Evolutionary conservation across 2,113 vertebrate genomes (phyloP).

Genomic region (Pheucticus melanocephalus): DNA sequence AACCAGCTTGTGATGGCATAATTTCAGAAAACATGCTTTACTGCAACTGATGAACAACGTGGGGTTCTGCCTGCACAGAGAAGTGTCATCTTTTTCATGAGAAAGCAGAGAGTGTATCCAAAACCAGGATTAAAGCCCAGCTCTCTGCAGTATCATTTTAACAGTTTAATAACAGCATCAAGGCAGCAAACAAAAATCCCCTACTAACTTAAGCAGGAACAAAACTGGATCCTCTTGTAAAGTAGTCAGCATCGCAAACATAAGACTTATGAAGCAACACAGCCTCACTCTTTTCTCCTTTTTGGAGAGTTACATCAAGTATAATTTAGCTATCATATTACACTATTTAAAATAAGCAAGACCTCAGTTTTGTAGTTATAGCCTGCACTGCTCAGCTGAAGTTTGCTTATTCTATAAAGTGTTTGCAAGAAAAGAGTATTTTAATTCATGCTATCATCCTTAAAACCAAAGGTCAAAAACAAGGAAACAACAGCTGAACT

Average conservation of each 20-base stretch:
- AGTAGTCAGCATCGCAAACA: background rate
- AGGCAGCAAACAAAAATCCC: background rate
- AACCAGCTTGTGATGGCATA: background rate
- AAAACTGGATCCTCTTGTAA: background rate
- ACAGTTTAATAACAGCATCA: background rate
- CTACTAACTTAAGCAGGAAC: background rate
- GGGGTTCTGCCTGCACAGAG: background rate
- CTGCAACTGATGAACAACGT: background rate
- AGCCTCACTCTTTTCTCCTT: background rate
- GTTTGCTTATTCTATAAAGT: background rate
- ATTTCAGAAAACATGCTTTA: background rate
- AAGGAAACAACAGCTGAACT: background rate
- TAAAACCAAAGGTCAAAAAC: conserved; percentile 15
- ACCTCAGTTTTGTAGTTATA: background rate
- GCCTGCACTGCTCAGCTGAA: background rate
- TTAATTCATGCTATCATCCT: background rate
- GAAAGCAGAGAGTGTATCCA: background rate
- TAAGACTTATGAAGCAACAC: background rate
- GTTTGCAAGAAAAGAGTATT: background rate
- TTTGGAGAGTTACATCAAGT: background rate
- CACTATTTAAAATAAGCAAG: background rate
- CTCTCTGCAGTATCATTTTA: background rate
- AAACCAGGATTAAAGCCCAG: background rate
- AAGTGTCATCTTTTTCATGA: background rate
- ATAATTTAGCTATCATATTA: background rate